phyloP scores from a whole-genome alignment of 2,113 vertebrate genomes.

The Pelmatolapia mariae region DNA sequence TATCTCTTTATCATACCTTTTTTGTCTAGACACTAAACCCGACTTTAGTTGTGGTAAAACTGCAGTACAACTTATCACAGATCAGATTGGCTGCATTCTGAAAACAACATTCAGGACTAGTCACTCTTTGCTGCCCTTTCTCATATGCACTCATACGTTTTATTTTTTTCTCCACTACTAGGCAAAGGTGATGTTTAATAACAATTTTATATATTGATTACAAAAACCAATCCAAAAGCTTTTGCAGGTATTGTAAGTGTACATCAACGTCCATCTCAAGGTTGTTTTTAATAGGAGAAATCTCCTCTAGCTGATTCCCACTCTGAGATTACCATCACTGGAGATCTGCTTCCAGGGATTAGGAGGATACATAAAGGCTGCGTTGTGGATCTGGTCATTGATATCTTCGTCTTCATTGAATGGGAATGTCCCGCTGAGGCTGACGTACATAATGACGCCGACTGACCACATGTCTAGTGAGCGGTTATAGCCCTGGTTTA shows the following conservation, averaged over 20 bases:
- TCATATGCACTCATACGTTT: not conserved
- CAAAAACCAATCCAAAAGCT: not conserved
- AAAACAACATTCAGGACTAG: not conserved
- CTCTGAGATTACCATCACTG: conserved; percentile 70
- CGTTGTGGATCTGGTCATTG: conserved; percentile 92
- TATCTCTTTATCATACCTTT: not conserved
- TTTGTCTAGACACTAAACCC: not conserved
- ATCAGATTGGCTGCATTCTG: not conserved
- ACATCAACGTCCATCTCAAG: not conserved
- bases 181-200: not conserved
- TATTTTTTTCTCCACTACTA: not conserved
- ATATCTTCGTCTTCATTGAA: conserved; percentile 94
- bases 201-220: not conserved
- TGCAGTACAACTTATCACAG: not conserved
- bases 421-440: conserved; percentile 88
- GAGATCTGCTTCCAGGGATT: conserved; percentile 89
- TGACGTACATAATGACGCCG: conserved; percentile 92
- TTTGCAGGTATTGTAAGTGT: not conserved
- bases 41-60: not conserved
- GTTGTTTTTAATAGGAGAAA: not conserved
- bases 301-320: not conserved
- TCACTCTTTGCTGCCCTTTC: not conserved
- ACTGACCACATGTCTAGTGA: conserved; percentile 95
- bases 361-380: conserved; percentile 89
- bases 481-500: conserved; percentile 92